A percentile compares a stretch with the other conserved stretches of the same genome.
Evolutionary conservation across 2,113 vertebrate species (phyloP).

Genomic region (Leiothrix lutea): DNA sequence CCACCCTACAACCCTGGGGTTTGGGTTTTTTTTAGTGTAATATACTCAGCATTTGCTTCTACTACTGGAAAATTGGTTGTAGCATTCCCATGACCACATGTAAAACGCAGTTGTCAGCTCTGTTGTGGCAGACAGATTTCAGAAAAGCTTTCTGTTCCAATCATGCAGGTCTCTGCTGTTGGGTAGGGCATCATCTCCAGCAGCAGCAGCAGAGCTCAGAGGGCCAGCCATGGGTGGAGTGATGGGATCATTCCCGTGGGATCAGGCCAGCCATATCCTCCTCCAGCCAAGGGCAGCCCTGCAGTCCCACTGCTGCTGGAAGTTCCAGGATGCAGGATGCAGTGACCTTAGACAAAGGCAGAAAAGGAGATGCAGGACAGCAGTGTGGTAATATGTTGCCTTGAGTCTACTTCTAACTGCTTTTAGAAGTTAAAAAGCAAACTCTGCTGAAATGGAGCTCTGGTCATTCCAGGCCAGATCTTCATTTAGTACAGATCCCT

Average conservation of each 20-base stretch:
- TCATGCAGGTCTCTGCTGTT: not conserved
- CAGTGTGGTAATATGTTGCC: conserved; percentile 17
- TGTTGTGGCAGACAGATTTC: not conserved
- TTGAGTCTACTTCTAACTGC: conserved; percentile 51
- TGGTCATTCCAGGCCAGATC: not conserved
- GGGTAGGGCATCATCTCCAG: not conserved
- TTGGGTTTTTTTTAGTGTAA: not conserved
- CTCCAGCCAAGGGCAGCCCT: not conserved
- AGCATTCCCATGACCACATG: not conserved
- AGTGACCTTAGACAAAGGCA: not conserved
- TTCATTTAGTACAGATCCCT: conserved; percentile 1
- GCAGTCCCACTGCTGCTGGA: not conserved
- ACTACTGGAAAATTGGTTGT: not conserved
- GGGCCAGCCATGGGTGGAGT: not conserved
- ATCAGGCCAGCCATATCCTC: not conserved
- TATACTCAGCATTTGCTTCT: conserved; percentile 37
- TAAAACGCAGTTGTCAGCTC: not conserved
- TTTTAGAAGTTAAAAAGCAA: conserved; percentile 24
- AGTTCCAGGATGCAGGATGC: not conserved
- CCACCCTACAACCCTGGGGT: not conserved
- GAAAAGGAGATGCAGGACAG: conserved; percentile 32
- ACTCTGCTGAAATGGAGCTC: conserved; percentile 24
- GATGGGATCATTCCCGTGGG: not conserved
- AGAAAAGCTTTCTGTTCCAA: conserved; percentile 6
- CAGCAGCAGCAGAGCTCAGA: not conserved